Conservation (phyloP, 2,113 vertebrate species). For the Pterocles gutturalis region DNA sequence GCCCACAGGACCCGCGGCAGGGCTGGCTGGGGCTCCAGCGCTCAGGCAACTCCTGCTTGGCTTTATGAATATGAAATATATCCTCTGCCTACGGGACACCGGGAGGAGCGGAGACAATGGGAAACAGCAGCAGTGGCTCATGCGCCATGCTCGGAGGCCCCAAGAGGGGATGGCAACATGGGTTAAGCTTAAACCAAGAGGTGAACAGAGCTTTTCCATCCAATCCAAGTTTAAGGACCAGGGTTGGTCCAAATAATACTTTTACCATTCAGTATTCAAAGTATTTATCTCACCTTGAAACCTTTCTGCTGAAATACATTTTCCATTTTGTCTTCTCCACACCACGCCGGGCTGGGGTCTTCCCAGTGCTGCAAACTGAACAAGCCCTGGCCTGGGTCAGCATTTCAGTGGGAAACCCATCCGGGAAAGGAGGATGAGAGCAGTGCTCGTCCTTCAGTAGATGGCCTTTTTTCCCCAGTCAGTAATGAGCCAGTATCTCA, state of each 20-base stretch:
- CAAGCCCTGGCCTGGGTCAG: neutral
- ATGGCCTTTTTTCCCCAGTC: neutral
- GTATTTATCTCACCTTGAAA: neutral
- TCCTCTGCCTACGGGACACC: neutral
- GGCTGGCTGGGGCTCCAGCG: neutral
- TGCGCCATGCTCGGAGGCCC: neutral
- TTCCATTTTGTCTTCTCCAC: neutral
- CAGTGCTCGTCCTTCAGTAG: neutral
- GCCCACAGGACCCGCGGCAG: no score
- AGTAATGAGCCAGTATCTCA: neutral
- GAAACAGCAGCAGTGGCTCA: accelerated
- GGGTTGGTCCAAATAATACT: neutral
- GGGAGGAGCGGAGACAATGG: neutral
- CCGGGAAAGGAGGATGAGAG: neutral
- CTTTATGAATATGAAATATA: neutral
- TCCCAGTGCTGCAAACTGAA: neutral
- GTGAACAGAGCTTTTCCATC: neutral
- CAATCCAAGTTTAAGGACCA: neutral
- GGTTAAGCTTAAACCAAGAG: neutral
- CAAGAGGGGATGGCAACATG: accelerated
- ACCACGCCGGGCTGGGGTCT: neutral
- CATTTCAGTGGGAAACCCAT: neutral
- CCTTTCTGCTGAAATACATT: neutral
- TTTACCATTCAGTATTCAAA: neutral
- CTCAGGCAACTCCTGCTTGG: neutral